phyloP scores from a whole-genome alignment of 1,140 invertebrate genomes.

The Drosophila ogumai region DNA sequence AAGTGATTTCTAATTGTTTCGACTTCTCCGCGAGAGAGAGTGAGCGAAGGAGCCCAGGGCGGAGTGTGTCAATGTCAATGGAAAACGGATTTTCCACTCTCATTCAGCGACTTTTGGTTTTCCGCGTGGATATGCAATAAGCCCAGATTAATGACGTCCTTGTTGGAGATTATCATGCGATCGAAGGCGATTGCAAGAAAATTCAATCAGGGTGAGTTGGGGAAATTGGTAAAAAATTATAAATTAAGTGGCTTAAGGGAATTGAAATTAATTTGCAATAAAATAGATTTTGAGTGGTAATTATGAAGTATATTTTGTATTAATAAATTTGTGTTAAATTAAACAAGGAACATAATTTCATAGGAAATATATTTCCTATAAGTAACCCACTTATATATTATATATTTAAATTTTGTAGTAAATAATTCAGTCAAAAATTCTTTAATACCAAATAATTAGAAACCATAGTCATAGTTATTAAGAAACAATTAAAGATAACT shows the following conservation, averaged over 20 bases:
- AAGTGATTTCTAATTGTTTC: slow-evolving; percentile 77
- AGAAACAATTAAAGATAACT: slow-evolving; percentile 2
- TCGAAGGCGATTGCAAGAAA: slow-evolving; percentile 80
- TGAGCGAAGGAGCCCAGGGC: background rate
- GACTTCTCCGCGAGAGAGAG: slow-evolving; percentile 14
- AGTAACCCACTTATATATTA: no score
- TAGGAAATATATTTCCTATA: background rate
- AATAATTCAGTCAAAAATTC: no score
- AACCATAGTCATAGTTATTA: background rate
- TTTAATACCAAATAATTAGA: no score
- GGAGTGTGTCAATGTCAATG: slow-evolving; percentile 74
- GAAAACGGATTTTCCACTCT: slow-evolving; percentile 24
- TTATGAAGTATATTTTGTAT: background rate
- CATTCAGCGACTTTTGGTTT: slow-evolving; percentile 20
- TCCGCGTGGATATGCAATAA: slow-evolving; percentile 22
- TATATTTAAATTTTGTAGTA: no score
- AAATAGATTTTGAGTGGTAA: background rate
- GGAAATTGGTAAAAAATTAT: background rate
- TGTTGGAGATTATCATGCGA: slow-evolving; percentile 82
- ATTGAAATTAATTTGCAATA: background rate
- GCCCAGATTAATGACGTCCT: slow-evolving; percentile 73
- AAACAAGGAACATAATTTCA: background rate
- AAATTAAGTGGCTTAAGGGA: no score
- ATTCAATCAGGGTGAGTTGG: slow-evolving; percentile 74
- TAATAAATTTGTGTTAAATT: background rate